A percentile compares a stretch with the other conserved stretches of the same genome.
Conservation (phyloP, 2,797 vertebrate genomes). For the Microchirus variegatus region DNA sequence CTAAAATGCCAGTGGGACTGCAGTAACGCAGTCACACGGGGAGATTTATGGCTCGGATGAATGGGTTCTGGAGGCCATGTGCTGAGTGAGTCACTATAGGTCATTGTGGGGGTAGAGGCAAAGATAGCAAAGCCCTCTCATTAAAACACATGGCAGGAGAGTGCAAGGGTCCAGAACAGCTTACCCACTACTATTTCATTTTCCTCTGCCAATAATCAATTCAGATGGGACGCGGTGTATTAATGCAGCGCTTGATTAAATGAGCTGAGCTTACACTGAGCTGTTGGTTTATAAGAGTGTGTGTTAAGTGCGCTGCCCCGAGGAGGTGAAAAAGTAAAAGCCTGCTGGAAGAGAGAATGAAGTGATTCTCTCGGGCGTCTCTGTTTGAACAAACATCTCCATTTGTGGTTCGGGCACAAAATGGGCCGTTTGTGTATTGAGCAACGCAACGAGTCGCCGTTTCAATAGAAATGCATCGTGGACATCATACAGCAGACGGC, state of each 20-base stretch:
- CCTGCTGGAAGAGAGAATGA: slow-evolving; percentile 18
- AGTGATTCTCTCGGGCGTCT: slow-evolving; percentile 41
- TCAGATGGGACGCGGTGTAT: slow-evolving; percentile 49
- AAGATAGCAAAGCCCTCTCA: slow-evolving; percentile 57
- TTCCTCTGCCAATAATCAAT: slow-evolving; percentile 60
- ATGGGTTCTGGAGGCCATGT: slow-evolving; percentile 60
- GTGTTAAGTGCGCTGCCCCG: slow-evolving; percentile 27
- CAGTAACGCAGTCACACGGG: slow-evolving; percentile 46
- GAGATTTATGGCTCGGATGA: slow-evolving; percentile 64
- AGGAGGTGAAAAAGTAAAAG: slow-evolving; percentile 42
- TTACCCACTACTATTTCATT: slow-evolving; percentile 61
- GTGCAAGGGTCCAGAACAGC: slow-evolving; percentile 53
- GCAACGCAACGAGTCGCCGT: background rate
- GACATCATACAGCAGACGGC: no score
- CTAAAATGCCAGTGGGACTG: slow-evolving; percentile 56
- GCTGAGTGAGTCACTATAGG: slow-evolving; percentile 69
- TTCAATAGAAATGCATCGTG: slow-evolving; percentile 7
- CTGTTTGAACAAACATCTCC: slow-evolving; percentile 43
- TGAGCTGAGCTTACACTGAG: slow-evolving; percentile 24
- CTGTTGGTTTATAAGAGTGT: slow-evolving; percentile 18
- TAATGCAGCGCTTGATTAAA: slow-evolving; percentile 63
- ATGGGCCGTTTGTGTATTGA: slow-evolving; percentile 31
- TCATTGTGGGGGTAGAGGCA: slow-evolving; percentile 59
- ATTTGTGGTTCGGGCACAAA: slow-evolving; percentile 12
- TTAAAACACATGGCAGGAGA: slow-evolving; percentile 62